Evolutionary conservation across 1,140 invertebrate genomes (phyloP).

Genomic region (Drosophila malerkotliana): DNA sequence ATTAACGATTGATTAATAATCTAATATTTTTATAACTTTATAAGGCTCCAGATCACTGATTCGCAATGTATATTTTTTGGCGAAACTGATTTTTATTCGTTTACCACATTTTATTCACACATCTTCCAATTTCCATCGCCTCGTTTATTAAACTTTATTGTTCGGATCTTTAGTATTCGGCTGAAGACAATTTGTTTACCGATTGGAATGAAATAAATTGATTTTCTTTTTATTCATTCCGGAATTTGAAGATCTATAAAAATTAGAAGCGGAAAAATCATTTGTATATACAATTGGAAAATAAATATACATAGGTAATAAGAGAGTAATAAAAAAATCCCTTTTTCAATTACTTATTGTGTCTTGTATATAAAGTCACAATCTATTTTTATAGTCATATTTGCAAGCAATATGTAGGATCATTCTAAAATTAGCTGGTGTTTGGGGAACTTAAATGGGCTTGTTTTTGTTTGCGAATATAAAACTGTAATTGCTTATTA

Average conservation of each 20-base stretch:
- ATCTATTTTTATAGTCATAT: conserved; percentile 54
- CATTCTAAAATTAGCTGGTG: conserved; percentile 31
- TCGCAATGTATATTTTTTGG: conserved; percentile 18
- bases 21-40: conserved; percentile 40
- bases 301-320: not conserved
- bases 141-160: conserved; percentile 32
- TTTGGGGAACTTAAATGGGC: conserved; percentile 31
- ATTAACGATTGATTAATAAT: conserved; percentile 39
- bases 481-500: conserved; percentile 47
- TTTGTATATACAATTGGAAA: conserved; percentile 33
- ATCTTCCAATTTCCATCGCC: conserved; percentile 24
- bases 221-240: conserved; percentile 26
- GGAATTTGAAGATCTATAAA: conserved; percentile 15
- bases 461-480: conserved; percentile 51
- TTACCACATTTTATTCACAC: conserved; percentile 40
- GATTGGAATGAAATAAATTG: conserved; percentile 25
- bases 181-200: conserved; percentile 40
- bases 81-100: conserved; percentile 34
- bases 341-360: not conserved
- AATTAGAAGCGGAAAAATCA: conserved; percentile 13
- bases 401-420: conserved; percentile 6
- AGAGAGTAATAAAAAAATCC: conserved; percentile 4
- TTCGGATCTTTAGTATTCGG: conserved; percentile 12
- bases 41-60: conserved; percentile 6
- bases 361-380: conserved; percentile 16